Conservation (phyloP, 1,140 invertebrate genomes). For the Tribolium castaneum region DNA sequence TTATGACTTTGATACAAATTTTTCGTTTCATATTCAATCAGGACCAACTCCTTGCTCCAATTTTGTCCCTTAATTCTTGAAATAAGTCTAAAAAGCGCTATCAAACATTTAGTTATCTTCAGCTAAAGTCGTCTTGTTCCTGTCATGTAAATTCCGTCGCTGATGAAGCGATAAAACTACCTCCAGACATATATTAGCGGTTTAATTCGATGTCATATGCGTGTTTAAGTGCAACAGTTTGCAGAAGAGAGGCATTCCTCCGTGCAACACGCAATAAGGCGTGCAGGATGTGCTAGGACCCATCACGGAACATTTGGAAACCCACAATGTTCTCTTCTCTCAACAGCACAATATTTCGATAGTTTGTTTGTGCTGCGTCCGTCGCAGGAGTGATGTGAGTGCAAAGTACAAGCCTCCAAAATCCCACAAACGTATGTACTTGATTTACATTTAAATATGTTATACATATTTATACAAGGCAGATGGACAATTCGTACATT, state of each 20-base stretch:
- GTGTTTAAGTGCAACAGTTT: constrained; percentile 52
- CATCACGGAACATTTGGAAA: constrained; percentile 55
- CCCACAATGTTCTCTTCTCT: constrained; percentile 14
- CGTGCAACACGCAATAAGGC: constrained; percentile 60
- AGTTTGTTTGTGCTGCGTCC: background rate
- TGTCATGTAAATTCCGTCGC: constrained; percentile 1
- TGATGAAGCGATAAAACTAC: constrained; percentile 43
- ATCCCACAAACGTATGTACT: background rate
- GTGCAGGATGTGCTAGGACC: constrained; percentile 56
- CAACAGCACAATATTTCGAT: background rate
- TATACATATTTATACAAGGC: background rate
- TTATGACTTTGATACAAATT: no score
- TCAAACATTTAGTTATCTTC: background rate
- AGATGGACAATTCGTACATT: background rate
- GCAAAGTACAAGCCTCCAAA: no score
- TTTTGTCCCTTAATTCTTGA: background rate
- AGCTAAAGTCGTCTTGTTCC: background rate
- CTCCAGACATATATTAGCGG: constrained; percentile 28
- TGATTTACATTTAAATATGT: background rate
- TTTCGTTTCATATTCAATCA: no score
- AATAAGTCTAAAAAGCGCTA: background rate
- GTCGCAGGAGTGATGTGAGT: background rate
- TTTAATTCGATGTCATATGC: constrained; percentile 48
- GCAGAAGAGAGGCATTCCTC: constrained; percentile 55
- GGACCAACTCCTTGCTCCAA: no score